A percentile compares a stretch with the other conserved stretches of the same genome.
Conservation (phyloP, 1,140 invertebrate species). For the Meloidogyne floridensis region DNA sequence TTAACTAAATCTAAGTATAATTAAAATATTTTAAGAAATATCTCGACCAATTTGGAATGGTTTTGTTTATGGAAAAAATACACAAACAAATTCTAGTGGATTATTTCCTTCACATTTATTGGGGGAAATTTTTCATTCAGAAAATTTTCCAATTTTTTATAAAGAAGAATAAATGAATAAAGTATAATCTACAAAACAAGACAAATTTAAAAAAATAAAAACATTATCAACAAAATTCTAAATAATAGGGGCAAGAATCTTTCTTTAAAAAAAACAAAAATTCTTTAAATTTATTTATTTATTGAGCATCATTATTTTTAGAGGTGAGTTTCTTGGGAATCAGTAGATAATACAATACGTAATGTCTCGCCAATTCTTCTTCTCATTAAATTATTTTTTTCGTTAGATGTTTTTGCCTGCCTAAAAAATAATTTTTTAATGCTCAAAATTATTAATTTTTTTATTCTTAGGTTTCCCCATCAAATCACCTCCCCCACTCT, state of each 20-base stretch:
- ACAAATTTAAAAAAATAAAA: too few species aligned
- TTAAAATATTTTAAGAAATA: background rate
- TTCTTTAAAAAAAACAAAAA: background rate
- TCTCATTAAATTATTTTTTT: constrained; percentile 43
- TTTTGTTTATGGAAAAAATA: background rate
- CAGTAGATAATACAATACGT: constrained; percentile 58
- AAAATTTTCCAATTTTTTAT: background rate
- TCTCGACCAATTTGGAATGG: background rate
- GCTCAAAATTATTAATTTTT: background rate
- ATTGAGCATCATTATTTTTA: constrained; percentile 28
- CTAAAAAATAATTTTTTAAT: background rate
- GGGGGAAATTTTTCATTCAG: background rate
- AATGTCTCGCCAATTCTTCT: constrained; percentile 64
- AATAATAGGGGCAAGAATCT: background rate
- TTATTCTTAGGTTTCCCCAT: too few species aligned
- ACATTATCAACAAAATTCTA: too few species aligned
- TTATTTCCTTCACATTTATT: background rate
- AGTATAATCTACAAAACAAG: too few species aligned
- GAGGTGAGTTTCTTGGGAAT: constrained; percentile 63
- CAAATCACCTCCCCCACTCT: too few species aligned
- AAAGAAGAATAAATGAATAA: background rate
- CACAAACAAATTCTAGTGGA: background rate
- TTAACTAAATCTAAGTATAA: background rate
- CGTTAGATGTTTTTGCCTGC: constrained; percentile 11
- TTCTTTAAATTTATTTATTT: background rate